Conservation (phyloP, 2,888 invertebrate species). For the Tipula lateralis region DNA sequence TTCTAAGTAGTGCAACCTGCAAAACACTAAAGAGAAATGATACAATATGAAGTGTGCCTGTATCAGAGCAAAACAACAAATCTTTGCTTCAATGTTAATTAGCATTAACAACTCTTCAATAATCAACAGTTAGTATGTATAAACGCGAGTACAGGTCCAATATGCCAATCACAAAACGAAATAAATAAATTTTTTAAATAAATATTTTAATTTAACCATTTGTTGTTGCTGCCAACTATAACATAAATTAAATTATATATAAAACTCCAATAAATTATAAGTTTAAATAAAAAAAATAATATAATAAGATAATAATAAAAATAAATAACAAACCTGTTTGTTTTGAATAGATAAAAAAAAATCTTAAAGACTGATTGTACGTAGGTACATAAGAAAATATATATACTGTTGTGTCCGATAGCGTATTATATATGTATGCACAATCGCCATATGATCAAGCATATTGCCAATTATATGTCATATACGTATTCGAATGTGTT, state of each 20-base stretch:
- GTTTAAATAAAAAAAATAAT: neutral
- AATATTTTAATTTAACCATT: constrained; percentile 19
- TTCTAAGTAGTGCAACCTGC: no score
- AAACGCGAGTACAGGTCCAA: neutral
- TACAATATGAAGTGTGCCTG: neutral
- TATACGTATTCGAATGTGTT: neutral
- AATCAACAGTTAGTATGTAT: neutral
- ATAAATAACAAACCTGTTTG: neutral
- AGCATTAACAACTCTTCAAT: neutral
- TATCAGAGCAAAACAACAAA: neutral
- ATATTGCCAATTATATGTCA: neutral
- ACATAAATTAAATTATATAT: neutral
- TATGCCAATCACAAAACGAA: neutral
- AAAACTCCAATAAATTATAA: constrained; percentile 20
- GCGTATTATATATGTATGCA: no score
- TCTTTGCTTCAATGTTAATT: neutral
- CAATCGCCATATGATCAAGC: neutral
- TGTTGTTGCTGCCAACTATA: neutral
- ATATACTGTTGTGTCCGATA: neutral
- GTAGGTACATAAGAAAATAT: neutral
- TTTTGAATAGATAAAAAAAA: neutral
- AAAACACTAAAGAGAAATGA: neutral
- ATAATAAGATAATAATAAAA: constrained; percentile 15
- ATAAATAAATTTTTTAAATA: neutral
- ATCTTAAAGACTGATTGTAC: neutral